A percentile compares a stretch with the other conserved stretches of the same genome.
These are phyloP conservation scores for Drosophila virilis DNA, from an alignment of 1,140 invertebrate species.

Conservation along the genomic window DNA sequence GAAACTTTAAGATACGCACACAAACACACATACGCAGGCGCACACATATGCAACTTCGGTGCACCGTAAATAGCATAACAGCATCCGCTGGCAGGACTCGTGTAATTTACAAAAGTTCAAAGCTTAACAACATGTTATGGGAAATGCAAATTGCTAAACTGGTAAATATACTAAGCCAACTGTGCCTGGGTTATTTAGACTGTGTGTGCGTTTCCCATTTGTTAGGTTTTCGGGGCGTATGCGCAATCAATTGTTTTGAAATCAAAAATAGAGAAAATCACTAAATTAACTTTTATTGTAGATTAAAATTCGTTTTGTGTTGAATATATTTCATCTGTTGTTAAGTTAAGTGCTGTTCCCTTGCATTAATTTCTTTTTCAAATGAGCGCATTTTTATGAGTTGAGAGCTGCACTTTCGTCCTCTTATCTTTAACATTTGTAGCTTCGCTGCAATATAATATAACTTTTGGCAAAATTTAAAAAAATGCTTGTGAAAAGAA, in stretches of 20 bases:
- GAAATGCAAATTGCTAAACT: slow-evolving; percentile 67
- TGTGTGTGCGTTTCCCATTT: background rate
- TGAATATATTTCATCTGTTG: no score
- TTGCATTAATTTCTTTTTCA: no score
- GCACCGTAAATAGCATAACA: slow-evolving; percentile 52
- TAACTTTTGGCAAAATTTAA: background rate
- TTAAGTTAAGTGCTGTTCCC: no score
- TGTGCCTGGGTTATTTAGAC: background rate
- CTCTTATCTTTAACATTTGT: no score
- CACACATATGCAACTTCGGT: background rate
- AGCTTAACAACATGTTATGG: slow-evolving; percentile 78
- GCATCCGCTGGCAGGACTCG: slow-evolving; percentile 73
- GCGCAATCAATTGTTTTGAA: no score
- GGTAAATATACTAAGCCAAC: slow-evolving; percentile 56
- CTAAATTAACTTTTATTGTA: background rate
- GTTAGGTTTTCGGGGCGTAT: background rate
- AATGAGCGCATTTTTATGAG: no score
- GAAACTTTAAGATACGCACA: slow-evolving; percentile 49
- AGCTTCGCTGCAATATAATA: no score
- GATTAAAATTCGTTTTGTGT: no score
- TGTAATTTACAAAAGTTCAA: slow-evolving; percentile 82
- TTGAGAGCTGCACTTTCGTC: no score
- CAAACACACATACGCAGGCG: slow-evolving; percentile 6
- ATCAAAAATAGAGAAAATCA: slow-evolving; percentile 59
- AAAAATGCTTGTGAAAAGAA: background rate